phyloP scores from a whole-genome alignment of 2,113 vertebrate genomes.

The Labrus mixtus region DNA sequence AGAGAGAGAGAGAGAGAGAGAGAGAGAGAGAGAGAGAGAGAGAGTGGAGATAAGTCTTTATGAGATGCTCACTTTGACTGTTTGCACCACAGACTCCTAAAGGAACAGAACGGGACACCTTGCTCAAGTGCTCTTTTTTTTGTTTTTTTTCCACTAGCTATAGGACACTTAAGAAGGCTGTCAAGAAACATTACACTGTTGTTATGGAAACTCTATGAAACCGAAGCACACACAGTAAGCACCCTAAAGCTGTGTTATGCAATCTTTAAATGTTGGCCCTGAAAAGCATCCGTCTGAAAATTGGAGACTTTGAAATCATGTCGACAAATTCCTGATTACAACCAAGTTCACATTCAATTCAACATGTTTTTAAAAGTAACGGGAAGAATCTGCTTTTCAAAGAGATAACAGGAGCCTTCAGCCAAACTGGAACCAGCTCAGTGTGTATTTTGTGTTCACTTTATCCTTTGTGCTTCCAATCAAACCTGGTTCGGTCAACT shows the following conservation, averaged over 20 bases:
- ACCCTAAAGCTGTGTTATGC: slow-evolving; percentile 21
- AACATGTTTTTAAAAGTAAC: no score
- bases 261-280: not conserved
- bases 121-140: slow-evolving; percentile 6
- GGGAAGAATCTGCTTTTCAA: no score
- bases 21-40: not conserved
- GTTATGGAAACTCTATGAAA: slow-evolving; percentile 51
- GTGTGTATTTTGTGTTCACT: no score
- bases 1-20: not conserved
- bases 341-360: no score
- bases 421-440: no score
- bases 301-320: slow-evolving; percentile 2
- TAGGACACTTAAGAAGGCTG: slow-evolving; percentile 10
- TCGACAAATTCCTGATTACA: no score
- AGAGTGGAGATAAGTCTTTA: slow-evolving; percentile 23
- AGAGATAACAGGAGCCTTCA: no score
- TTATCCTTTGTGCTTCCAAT: no score
- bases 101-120: slow-evolving; percentile 35
- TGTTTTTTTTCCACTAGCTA: no score
- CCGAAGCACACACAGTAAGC: slow-evolving; percentile 16
- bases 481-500: no score
- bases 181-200: slow-evolving; percentile 43
- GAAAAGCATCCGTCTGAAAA: slow-evolving; percentile 9
- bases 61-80: slow-evolving; percentile 39
- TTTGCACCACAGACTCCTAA: slow-evolving; percentile 36